These are phyloP conservation scores for Jaculus jaculus DNA, from an alignment of 2,113 vertebrate genomes.

Conservation along the genomic window DNA sequence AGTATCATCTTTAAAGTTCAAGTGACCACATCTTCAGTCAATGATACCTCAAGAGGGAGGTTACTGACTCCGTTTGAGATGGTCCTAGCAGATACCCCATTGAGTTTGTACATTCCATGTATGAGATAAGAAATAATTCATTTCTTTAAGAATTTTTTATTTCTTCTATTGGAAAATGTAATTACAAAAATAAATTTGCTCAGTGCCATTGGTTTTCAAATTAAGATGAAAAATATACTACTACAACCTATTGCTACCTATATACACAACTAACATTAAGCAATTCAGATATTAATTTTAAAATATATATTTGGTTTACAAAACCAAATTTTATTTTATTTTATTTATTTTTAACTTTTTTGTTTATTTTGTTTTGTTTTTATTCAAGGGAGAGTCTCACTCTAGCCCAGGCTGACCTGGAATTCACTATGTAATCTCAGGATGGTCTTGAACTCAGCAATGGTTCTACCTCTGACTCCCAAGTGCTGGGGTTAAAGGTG, in stretches of 20 bases:
- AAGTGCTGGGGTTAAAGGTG: no score
- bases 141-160: not conserved
- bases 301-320: not conserved
- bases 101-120: not conserved
- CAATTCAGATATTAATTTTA: not conserved
- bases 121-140: not conserved
- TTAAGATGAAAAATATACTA: not conserved
- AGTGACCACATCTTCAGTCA: not conserved
- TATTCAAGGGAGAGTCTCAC: no score
- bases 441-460: no score
- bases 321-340: no score
- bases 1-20: not conserved
- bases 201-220: not conserved
- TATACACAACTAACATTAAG: not conserved
- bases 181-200: not conserved
- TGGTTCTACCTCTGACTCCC: no score
- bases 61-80: not conserved
- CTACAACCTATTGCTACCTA: not conserved
- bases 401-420: no score
- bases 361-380: no score
- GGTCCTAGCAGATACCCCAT: not conserved
- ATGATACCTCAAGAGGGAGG: not conserved
- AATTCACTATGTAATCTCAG: no score
- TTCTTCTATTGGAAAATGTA: not conserved
- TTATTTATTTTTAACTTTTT: no score